Evolutionary conservation across 1,140 invertebrate genomes (phyloP).

Genomic region (Triops longicaudatus): DNA sequence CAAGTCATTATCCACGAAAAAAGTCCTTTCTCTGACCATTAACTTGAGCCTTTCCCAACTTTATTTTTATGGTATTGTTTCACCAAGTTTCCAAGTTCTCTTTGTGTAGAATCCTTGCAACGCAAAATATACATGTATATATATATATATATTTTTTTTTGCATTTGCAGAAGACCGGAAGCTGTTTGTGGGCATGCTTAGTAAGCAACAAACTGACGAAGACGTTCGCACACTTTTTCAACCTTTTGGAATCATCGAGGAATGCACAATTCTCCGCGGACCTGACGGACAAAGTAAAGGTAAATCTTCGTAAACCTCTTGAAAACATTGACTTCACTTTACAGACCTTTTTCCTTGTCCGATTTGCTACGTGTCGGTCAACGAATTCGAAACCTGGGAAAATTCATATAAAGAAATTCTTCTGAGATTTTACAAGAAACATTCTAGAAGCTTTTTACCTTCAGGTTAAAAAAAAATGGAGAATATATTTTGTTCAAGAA

Average conservation of each 20-base stretch:
- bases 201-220: slow-evolving; percentile 98
- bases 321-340: not conserved
- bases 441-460: no score
- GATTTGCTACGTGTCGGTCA: no score
- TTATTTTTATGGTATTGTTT: not conserved
- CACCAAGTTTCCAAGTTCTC: not conserved
- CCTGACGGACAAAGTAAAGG: slow-evolving; percentile 95
- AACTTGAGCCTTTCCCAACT: slow-evolving; percentile 22
- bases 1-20: not conserved
- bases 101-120: no score
- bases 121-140: not conserved
- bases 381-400: no score
- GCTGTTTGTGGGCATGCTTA: slow-evolving; percentile 99
- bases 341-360: not conserved
- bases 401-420: no score
- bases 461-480: no score
- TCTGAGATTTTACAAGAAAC: no score
- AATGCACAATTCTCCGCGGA: slow-evolving; percentile 95
- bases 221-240: slow-evolving; percentile 95
- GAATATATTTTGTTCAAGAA: no score
- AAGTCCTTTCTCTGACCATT: slow-evolving; percentile 20
- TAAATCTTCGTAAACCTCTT: slow-evolving; percentile 39
- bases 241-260: slow-evolving; percentile 94
- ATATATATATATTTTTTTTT: slow-evolving; percentile 18
- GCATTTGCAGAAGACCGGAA: slow-evolving; percentile 75